Evolutionary conservation across 2,797 vertebrate species (phyloP).

Genomic region (Prionace glauca): DNA sequence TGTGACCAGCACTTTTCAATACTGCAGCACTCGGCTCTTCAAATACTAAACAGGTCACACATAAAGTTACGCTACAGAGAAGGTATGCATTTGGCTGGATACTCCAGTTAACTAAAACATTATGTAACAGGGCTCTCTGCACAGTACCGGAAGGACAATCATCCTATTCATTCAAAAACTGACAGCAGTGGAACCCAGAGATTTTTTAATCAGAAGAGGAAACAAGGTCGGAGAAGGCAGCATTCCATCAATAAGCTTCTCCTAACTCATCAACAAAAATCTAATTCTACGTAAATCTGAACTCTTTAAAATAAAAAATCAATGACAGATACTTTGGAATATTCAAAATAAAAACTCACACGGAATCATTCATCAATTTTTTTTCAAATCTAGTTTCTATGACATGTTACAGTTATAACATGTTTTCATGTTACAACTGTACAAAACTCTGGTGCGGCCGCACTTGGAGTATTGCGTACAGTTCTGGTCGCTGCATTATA

Average conservation of each 20-base stretch:
- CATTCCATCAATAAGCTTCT: neutral
- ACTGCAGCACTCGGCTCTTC: neutral
- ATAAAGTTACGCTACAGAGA: neutral
- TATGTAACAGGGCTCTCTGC: neutral
- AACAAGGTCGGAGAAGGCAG: neutral
- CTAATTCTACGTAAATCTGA: neutral
- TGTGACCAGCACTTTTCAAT: neutral
- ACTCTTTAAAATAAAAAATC: neutral
- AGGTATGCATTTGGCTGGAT: neutral
- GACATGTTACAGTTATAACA: too few relatives aligned
- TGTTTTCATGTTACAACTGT: too few relatives aligned
- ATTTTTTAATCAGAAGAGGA: neutral
- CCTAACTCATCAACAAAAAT: neutral
- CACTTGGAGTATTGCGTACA: too few relatives aligned
- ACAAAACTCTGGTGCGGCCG: too few relatives aligned
- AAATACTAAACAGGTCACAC: neutral
- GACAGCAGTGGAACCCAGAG: neutral
- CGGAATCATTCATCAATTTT: neutral
- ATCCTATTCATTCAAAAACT: slow-evolving; percentile 28
- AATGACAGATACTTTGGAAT: neutral
- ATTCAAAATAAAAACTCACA: neutral
- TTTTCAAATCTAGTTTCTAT: neutral
- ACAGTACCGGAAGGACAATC: slow-evolving; percentile 24
- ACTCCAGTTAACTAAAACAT: neutral
- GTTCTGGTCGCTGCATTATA: too few relatives aligned